Percentiles rank a stretch among this genome's conserved stretches.
Evolutionary conservation across 2,888 invertebrate genomes (phyloP).

Genomic region (Nysson spinosus): DNA sequence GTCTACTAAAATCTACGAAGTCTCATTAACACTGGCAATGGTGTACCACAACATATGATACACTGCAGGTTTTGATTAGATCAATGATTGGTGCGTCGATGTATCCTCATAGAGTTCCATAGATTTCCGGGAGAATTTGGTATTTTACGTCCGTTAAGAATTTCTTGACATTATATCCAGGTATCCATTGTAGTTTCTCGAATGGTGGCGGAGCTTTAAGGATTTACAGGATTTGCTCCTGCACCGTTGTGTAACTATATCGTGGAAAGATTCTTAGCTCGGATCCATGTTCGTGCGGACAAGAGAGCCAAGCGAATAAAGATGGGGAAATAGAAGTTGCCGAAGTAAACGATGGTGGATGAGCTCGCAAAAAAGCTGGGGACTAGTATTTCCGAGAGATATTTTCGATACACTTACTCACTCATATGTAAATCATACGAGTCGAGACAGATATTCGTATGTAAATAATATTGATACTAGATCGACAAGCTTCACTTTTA

Average conservation of each 20-base stretch:
- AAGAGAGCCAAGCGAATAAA: slow-evolving; percentile 7
- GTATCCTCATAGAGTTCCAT: not conserved
- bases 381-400: not conserved
- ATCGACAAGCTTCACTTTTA: too few relatives aligned
- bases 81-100: too few relatives aligned
- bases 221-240: slow-evolving; percentile 43
- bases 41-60: too few relatives aligned
- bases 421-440: slow-evolving; percentile 19
- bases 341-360: slow-evolving; percentile 6
- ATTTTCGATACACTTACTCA: slow-evolving; percentile 15
- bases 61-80: too few relatives aligned
- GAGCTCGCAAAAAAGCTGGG: slow-evolving; percentile 15
- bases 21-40: too few relatives aligned
- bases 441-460: slow-evolving; percentile 13
- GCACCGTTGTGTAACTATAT: slow-evolving; percentile 17
- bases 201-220: slow-evolving; percentile 23
- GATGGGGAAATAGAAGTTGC: slow-evolving; percentile 2
- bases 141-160: slow-evolving; percentile 14
- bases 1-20: too few relatives aligned
- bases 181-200: slow-evolving; percentile 33
- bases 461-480: slow-evolving; percentile 26
- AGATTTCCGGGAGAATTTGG: not conserved
- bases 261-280: slow-evolving; percentile 25
- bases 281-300: slow-evolving; percentile 20
- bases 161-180: slow-evolving; percentile 23